phyloP scores from a whole-genome alignment of 2,888 invertebrate genomes.

The Dione vanillae region DNA sequence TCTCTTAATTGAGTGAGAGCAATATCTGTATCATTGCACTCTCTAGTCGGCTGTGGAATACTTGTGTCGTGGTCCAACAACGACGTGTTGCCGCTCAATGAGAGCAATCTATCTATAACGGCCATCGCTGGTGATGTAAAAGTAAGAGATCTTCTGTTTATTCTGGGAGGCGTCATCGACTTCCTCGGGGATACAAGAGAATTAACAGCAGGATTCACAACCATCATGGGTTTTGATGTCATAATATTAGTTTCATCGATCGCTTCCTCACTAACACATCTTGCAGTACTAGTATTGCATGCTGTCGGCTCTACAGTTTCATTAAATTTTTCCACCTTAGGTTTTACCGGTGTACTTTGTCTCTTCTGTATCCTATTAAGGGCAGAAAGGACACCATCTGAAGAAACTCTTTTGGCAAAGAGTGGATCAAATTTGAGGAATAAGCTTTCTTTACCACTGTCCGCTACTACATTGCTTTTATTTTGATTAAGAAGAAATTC shows the following conservation, averaged over 20 bases:
- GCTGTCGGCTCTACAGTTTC: background rate
- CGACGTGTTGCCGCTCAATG: slow-evolving; percentile 71
- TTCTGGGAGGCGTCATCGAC: slow-evolving; percentile 64
- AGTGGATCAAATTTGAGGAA: slow-evolving; percentile 79
- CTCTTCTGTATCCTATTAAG: slow-evolving; percentile 62
- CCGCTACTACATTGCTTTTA: slow-evolving; percentile 64
- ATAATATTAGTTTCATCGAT: slow-evolving; percentile 63
- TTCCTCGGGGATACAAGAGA: slow-evolving; percentile 66
- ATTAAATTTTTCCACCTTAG: slow-evolving; percentile 11
- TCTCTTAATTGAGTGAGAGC: slow-evolving; percentile 77
- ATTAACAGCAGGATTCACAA: slow-evolving; percentile 74
- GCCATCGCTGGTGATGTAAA: slow-evolving; percentile 81
- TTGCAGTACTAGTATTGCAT: background rate
- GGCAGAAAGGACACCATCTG: slow-evolving; percentile 66
- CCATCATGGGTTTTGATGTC: slow-evolving; percentile 76
- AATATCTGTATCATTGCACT: slow-evolving; percentile 67
- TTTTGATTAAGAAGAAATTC: slow-evolving; percentile 77
- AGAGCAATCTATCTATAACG: slow-evolving; percentile 79
- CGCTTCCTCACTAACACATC: slow-evolving; percentile 48
- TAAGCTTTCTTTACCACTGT: slow-evolving; percentile 78
- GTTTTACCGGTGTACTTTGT: slow-evolving; percentile 69
- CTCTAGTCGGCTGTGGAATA: slow-evolving; percentile 55
- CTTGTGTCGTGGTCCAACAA: slow-evolving; percentile 59
- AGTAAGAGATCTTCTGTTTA: slow-evolving; percentile 72
- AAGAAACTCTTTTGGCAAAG: slow-evolving; percentile 71